Evolutionary conservation across 2,113 vertebrate species (phyloP).

Genomic region (Indicator maculatus): DNA sequence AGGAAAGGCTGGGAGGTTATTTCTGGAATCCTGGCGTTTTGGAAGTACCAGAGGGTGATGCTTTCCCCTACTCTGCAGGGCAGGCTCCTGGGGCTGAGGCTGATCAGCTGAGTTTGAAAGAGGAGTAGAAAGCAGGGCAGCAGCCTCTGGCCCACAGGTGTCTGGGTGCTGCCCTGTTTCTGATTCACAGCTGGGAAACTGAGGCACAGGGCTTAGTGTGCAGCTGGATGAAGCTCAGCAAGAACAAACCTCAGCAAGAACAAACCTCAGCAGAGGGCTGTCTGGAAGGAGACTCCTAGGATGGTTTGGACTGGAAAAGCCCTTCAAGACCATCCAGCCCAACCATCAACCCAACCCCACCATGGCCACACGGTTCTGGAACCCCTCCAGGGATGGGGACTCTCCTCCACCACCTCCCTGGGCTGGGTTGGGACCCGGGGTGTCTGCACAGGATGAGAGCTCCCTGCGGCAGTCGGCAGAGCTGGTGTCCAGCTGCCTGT

Average conservation of each 20-base stretch:
- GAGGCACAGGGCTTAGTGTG: not conserved
- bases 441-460: rapidly evolving
- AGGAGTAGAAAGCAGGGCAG: not conserved
- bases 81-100: not conserved
- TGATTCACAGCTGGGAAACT: not conserved
- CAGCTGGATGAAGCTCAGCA: not conserved
- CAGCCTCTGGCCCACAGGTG: not conserved
- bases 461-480: not conserved
- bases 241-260: not conserved
- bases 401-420: too few relatives aligned
- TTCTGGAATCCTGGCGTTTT: constrained; percentile 51
- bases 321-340: too few relatives aligned
- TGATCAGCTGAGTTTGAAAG: not conserved
- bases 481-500: rapidly evolving
- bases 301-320: too few relatives aligned
- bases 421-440: not conserved
- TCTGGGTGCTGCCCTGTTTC: not conserved
- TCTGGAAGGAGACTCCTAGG: not conserved
- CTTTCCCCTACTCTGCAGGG: not conserved
- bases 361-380: too few relatives aligned
- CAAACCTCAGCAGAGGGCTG: not conserved
- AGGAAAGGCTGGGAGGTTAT: constrained; percentile 21
- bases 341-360: too few relatives aligned
- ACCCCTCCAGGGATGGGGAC: too few relatives aligned
- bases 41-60: constrained; percentile 39